Evolutionary conservation across 2,797 vertebrate species (phyloP).

Genomic region (Labeo calbasu): DNA sequence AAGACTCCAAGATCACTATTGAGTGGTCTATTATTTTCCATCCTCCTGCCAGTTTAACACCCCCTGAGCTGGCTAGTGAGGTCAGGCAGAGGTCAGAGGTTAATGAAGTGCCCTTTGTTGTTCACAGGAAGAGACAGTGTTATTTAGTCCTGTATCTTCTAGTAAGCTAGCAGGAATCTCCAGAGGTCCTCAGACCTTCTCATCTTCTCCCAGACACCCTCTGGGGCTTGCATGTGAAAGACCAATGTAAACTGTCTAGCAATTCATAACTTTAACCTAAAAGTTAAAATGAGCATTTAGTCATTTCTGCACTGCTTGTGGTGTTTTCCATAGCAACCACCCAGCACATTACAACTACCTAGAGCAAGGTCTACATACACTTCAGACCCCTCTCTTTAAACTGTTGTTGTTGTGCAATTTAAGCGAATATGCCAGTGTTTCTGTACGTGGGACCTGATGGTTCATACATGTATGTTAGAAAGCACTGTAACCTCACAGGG

Average conservation of each 20-base stretch:
- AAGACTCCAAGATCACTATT: constrained; percentile 40
- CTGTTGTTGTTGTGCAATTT: background rate
- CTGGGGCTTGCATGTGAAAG: constrained; percentile 14
- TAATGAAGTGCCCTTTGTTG: constrained; percentile 63
- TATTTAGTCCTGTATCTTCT: constrained; percentile 31
- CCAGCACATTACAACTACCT: background rate
- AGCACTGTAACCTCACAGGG: background rate
- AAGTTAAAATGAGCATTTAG: background rate
- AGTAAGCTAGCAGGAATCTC: constrained; percentile 27
- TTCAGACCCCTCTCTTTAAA: background rate
- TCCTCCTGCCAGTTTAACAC: constrained; percentile 46
- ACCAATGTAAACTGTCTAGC: background rate
- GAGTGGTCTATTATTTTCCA: constrained; percentile 28
- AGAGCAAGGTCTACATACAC: background rate
- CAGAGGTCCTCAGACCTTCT: constrained; percentile 1
- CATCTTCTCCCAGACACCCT: constrained; percentile 15
- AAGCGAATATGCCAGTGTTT: background rate
- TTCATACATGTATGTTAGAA: background rate
- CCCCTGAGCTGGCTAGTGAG: constrained; percentile 53
- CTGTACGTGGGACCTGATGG: background rate
- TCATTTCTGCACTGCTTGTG: background rate
- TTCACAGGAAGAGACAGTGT: constrained; percentile 35
- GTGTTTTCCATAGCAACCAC: background rate
- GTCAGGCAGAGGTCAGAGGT: constrained; percentile 63
- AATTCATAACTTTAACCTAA: background rate